Base-by-base conservation (phyloP, 2,113 vertebrate species). In the Pontoporia blainvillei region DNA sequence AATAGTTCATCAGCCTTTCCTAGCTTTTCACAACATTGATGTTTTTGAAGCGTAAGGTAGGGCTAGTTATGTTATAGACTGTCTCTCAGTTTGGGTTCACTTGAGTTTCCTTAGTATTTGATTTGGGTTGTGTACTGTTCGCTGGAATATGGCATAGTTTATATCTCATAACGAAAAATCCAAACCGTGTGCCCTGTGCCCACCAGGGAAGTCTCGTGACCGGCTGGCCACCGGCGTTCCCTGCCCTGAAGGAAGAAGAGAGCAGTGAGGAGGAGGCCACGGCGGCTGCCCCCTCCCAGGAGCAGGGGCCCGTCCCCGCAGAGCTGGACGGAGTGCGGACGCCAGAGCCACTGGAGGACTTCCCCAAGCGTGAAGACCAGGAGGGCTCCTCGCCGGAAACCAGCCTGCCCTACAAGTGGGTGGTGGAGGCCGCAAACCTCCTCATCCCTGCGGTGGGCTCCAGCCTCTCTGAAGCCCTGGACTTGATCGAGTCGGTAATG, bases 401-500 rank as follows among this genome's bases (percentile, higher is more conserved):
- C 0, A 97, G 98, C 1, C 99, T 94, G 9, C 92, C 97, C 0
- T 99, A 99, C 95, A 99, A 98, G 90, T 99, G 99, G 99, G 99
- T 99, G 1, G 99, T 99, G 0, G 99, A 99, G 98, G 98, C 99
- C n/a, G 98, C 99, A 0, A 99, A 98, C 75, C 99, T 98, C 94
- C 98, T 99, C 52, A 99, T 99, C 34, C 99, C 99, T 1, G 95
- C 98, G 0, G 98, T 98, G 1, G 99, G 98, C 4, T 99, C 99
- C 2, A 98, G 97, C 0, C 97, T 99, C 95, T 99, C 98, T 12
- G 99, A 99, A 98, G 99, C 99, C 96, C 98, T 99, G 98, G 99
- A 99, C 84, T 98, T 99, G 98, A 99, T 99, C 52, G 99, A 99
- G 36, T 99, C 99, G 72, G 99, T 99, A 98, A 99, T 46, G 34